phyloP scores from a whole-genome alignment of 2,888 invertebrate species.

The Apotomis betuletana region DNA sequence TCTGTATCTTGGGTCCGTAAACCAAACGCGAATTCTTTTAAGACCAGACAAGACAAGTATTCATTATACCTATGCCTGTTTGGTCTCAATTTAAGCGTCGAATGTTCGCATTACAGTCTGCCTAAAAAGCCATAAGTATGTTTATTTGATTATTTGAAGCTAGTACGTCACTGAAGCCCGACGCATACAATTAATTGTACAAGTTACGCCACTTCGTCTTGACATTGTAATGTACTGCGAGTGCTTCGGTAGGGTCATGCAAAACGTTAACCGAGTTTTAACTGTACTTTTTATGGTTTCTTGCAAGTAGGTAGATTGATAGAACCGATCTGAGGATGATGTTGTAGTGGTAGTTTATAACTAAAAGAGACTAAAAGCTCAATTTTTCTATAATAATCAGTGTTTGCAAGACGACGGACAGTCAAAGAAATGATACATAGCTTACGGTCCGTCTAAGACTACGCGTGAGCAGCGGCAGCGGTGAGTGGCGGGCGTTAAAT shows the following conservation, averaged over 20 bases:
- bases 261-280: not conserved
- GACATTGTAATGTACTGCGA: constrained; percentile 35
- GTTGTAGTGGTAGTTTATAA: no score
- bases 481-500: no score
- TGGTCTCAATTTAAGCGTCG: not conserved
- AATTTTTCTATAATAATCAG: no score
- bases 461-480: no score
- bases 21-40: no score
- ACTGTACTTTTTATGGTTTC: not conserved
- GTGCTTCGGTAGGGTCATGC: constrained; percentile 21
- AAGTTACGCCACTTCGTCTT: constrained; percentile 57
- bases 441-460: no score
- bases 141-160: constrained; percentile 17
- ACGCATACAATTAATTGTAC: constrained; percentile 59
- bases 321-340: no score
- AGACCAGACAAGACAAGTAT: not conserved
- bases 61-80: not conserved
- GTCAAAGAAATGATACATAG: no score
- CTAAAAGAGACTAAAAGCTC: no score
- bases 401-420: no score
- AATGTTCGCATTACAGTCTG: not conserved
- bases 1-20: no score
- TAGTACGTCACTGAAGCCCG: constrained; percentile 58
- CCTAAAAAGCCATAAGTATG: not conserved
- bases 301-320: not conserved